Base-by-base conservation (phyloP, 2,888 invertebrate species). In the Nomada goodeniana region DNA sequence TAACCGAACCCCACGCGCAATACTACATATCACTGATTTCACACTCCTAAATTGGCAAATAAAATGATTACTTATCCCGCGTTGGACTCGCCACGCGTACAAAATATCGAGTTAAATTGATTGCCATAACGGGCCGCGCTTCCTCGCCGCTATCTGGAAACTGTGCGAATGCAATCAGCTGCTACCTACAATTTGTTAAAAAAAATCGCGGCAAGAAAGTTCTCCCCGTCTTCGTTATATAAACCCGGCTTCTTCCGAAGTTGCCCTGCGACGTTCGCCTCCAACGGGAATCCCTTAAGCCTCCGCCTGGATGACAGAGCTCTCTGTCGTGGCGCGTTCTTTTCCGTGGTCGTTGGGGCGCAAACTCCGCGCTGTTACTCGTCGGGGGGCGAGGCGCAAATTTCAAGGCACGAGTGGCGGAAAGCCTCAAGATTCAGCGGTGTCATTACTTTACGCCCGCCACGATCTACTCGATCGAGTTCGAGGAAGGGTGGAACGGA, bases 381-480 rank as follows among this genome's bases (percentile, higher is more conserved):
- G 23, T 23, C 23, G 23, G 29, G 50, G 55, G 59, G 42, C 44
- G 36, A 44, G 61, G 42, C 70, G 59, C 60, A 70, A 76, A 81
- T 80, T 76, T 67, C 60, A 47, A 68, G 52, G 47, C 59, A 57
- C 76, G 44, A 36, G 53, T 52, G 64, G 60, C 60, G 82, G 70
- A 75, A 80, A 78, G 79, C 81, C 77, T 78, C 53, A 72, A 83
- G 83, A 83, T 85, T 80, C 83, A 67, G 61, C 74, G 60, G 86
- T 80, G 81, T 88, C 83, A 23, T 87, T 87, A 82, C 80, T 86
- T 80, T 78, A 71, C 77, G 61, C 75, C 75, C 29, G 52, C 47
- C 59, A 59, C 82, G 80, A 83, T 80, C 82, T 68, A 82, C 77
- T 42, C 72, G 71, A 68, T 82, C 64, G 60, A 50, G 82, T 69